Conservation (phyloP, 2,888 invertebrate genomes). For the Selenia dentaria region DNA sequence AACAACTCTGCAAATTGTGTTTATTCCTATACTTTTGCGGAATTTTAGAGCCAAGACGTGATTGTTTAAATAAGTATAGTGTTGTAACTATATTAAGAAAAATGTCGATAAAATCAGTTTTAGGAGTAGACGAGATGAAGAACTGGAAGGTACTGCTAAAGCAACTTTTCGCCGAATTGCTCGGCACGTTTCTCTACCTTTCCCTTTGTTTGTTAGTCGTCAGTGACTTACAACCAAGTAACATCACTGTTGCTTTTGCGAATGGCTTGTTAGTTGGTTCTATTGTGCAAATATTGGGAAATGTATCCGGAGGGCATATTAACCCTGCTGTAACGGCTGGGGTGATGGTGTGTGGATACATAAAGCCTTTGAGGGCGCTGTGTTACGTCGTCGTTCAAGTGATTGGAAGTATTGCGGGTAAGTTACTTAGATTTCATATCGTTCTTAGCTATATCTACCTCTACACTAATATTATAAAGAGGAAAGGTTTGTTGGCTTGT, state of each 20-base stretch:
- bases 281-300: slow-evolving; percentile 40
- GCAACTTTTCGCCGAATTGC: slow-evolving; percentile 42
- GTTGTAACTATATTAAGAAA: too few relatives aligned
- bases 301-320: slow-evolving; percentile 46
- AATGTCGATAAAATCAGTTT: slow-evolving; percentile 18
- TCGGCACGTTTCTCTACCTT: slow-evolving; percentile 41
- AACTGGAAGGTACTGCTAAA: slow-evolving; percentile 26
- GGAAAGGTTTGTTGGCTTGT: too few relatives aligned
- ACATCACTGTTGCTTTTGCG: slow-evolving; percentile 28
- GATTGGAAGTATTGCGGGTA: slow-evolving; percentile 41
- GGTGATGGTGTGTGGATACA: slow-evolving; percentile 36
- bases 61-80: too few relatives aligned
- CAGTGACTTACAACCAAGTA: slow-evolving; percentile 4
- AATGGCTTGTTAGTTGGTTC: slow-evolving; percentile 39
- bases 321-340: slow-evolving; percentile 49
- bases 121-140: slow-evolving; percentile 39
- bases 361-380: slow-evolving; percentile 41
- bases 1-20: too few relatives aligned
- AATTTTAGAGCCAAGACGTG: too few relatives aligned
- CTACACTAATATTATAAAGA: too few relatives aligned
- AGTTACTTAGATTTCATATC: not conserved
- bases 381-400: slow-evolving; percentile 42
- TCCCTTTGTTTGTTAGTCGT: slow-evolving; percentile 34
- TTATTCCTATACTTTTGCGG: too few relatives aligned
- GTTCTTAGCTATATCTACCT: too few relatives aligned